A percentile compares a stretch with the other conserved stretches of the same genome.
phyloP scores from a whole-genome alignment of 2,888 invertebrate genomes.

The Mimas tiliae region DNA sequence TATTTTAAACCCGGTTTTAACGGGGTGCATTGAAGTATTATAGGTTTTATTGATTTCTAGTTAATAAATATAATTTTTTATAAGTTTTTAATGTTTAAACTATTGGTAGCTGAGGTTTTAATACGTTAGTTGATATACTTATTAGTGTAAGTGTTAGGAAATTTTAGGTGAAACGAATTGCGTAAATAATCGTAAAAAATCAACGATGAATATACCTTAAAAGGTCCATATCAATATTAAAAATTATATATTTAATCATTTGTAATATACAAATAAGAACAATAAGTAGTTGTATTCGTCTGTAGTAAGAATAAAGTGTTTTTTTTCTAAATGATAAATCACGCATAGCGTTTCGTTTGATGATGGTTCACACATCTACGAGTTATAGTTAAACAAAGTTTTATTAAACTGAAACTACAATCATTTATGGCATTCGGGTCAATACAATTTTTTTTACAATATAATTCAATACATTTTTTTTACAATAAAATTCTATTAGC shows the following conservation, averaged over 20 bases:
- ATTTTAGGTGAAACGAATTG: slow-evolving; percentile 65
- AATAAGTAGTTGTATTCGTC: slow-evolving; percentile 80
- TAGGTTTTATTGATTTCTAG: slow-evolving; percentile 66
- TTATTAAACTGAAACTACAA: not conserved
- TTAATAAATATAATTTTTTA: slow-evolving; percentile 47
- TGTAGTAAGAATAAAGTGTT: slow-evolving; percentile 52
- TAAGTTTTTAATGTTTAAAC: slow-evolving; percentile 49
- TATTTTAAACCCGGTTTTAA: slow-evolving; percentile 73
- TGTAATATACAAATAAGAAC: slow-evolving; percentile 78
- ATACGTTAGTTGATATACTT: slow-evolving; percentile 67
- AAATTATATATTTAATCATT: slow-evolving; percentile 75
- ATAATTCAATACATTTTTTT: no score
- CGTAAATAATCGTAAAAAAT: slow-evolving; percentile 56
- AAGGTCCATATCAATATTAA: slow-evolving; percentile 84
- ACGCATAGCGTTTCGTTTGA: slow-evolving; percentile 75
- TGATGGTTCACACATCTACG: slow-evolving; percentile 17
- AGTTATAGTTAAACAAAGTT: slow-evolving; percentile 18
- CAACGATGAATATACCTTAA: slow-evolving; percentile 78
- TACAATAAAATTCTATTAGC: no score
- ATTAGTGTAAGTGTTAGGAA: slow-evolving; percentile 63
- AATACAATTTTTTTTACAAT: not conserved
- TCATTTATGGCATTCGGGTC: not conserved
- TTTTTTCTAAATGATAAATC: slow-evolving; percentile 34
- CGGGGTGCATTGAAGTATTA: slow-evolving; percentile 80
- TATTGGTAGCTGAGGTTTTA: slow-evolving; percentile 67